Percentiles rank a stretch among this genome's conserved stretches.
Conservation (phyloP, 2,113 vertebrate species). For the Erythrolamprus reginae region DNA sequence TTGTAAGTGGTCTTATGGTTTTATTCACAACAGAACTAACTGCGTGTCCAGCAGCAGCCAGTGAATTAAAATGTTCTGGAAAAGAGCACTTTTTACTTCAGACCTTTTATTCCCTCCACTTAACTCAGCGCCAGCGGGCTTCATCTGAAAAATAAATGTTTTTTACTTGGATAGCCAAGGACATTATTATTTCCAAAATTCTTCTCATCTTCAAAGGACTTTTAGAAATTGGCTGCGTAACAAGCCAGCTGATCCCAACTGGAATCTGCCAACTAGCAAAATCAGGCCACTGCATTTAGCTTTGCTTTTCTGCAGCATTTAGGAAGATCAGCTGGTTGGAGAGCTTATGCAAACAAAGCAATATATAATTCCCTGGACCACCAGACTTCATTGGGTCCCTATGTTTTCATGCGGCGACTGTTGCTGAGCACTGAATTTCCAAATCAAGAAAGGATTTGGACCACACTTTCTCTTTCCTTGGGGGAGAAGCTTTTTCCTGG, state of each 20-base stretch:
- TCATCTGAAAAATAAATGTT: conserved; percentile 61
- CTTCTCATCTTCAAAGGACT: conserved; percentile 57
- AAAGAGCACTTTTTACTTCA: conserved; percentile 50
- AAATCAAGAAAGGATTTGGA: neutral
- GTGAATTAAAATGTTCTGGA: conserved; percentile 33
- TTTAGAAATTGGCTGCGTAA: conserved; percentile 56
- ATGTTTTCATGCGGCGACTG: neutral
- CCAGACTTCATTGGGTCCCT: conserved; percentile 3
- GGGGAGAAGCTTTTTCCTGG: neutral
- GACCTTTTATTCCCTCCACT: conserved; percentile 43
- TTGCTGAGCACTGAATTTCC: rapidly evolving
- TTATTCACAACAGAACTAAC: conserved; percentile 1
- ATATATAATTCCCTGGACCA: conserved; percentile 28
- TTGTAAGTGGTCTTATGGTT: neutral
- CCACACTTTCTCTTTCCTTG: neutral
- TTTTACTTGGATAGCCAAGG: conserved; percentile 59
- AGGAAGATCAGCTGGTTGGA: conserved; percentile 10
- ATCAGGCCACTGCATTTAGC: neutral
- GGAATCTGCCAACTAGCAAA: conserved; percentile 54
- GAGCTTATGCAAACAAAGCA: conserved; percentile 25
- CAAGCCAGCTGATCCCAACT: conserved; percentile 58
- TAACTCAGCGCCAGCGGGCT: conserved; percentile 51
- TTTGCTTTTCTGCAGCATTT: conserved; percentile 24
- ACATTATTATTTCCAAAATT: conserved; percentile 62
- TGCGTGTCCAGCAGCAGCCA: conserved; percentile 49